phyloP scores from a whole-genome alignment of 1,140 invertebrate genomes.

The Euborellia annulipes region DNA sequence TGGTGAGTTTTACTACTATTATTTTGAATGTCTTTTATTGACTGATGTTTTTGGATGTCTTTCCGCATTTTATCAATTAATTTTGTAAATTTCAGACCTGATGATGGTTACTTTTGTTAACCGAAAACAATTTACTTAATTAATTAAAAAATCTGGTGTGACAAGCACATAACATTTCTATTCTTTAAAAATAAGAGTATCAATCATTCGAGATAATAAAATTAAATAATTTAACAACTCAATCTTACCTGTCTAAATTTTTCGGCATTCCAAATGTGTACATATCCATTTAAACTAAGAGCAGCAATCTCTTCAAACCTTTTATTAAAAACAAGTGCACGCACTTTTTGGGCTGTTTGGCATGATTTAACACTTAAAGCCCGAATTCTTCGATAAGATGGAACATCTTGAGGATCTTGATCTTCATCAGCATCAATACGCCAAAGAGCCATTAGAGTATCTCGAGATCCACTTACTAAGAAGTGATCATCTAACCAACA shows the following conservation, averaged over 20 bases:
- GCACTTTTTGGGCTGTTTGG: constrained; percentile 54
- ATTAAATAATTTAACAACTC: no score
- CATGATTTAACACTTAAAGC: constrained; percentile 64
- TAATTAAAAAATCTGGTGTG: no score
- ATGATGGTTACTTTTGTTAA: no score
- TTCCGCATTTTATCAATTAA: no score
- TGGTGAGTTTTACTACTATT: no score
- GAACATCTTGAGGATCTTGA: constrained; percentile 23
- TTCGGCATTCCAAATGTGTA: constrained; percentile 85
- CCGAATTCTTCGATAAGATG: constrained; percentile 33
- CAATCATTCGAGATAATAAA: no score
- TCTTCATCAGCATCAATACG: constrained; percentile 42
- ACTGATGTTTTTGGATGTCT: no score
- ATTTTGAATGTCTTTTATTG: no score
- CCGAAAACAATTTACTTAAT: no score
- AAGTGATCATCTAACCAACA: constrained; percentile 94
- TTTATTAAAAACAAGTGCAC: constrained; percentile 76
- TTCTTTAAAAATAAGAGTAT: no score
- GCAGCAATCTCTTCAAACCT: constrained; percentile 75
- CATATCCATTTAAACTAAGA: constrained; percentile 73
- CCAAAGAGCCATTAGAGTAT: constrained; percentile 72
- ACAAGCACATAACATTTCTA: no score
- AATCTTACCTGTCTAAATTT: constrained; percentile 55
- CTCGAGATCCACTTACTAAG: constrained; percentile 81
- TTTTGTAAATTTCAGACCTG: no score